phyloP scores from a whole-genome alignment of 2,888 invertebrate species.

The Oscheius sp. region DNA sequence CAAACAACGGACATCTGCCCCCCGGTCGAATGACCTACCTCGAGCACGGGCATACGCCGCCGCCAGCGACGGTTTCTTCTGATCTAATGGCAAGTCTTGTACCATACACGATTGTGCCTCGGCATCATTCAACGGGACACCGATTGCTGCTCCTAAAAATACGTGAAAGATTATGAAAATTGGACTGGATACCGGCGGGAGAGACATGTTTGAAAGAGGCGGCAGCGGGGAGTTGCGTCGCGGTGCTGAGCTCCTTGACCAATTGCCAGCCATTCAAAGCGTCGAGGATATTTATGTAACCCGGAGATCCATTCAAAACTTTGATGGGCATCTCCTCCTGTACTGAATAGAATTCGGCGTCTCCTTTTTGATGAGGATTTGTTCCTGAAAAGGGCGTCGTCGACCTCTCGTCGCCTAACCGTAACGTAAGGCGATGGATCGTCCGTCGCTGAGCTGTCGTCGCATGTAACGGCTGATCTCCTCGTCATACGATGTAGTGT shows the following conservation, averaged over 20 bases:
- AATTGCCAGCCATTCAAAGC: conserved; percentile 97
- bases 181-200: conserved; percentile 79
- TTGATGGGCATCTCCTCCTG: conserved; percentile 82
- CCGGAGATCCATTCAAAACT: conserved; percentile 93
- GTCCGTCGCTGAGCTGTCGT: conserved; percentile 81
- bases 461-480: conserved; percentile 96
- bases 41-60: conserved; percentile 93
- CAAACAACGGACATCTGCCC: conserved; percentile 10
- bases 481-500: conserved; percentile 92
- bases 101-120: conserved; percentile 93
- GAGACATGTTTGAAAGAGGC: conserved; percentile 98
- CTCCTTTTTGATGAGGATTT: conserved; percentile 88
- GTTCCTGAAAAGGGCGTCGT: conserved; percentile 78
- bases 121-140: conserved; percentile 82
- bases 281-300: conserved; percentile 96
- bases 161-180: neutral
- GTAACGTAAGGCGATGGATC: conserved; percentile 77
- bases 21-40: conserved; percentile 74
- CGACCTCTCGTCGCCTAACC: conserved; percentile 74
- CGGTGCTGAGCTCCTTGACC: conserved; percentile 86
- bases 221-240: conserved; percentile 84
- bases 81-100: conserved; percentile 81
- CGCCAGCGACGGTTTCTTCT: conserved; percentile 79
- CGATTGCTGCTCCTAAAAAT: conserved; percentile 85
- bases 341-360: conserved; percentile 66